phyloP scores from a whole-genome alignment of 2,113 vertebrate species.

The Lota lota region DNA sequence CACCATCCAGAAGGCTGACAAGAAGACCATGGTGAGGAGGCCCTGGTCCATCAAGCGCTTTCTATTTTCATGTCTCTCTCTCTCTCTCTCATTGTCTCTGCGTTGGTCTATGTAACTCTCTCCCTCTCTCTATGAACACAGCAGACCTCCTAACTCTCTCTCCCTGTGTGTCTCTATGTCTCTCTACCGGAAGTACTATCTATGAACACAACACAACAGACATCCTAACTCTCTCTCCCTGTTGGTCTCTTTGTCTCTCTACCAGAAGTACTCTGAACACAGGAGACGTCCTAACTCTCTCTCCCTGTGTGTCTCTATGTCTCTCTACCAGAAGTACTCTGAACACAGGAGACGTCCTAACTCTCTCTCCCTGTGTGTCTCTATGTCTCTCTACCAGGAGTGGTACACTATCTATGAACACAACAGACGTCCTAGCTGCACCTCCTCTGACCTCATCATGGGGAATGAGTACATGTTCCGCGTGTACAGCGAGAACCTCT shows the following conservation, averaged over 20 bases:
- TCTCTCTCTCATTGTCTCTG: background rate
- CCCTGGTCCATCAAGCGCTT: background rate
- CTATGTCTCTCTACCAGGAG: slow-evolving; percentile 64
- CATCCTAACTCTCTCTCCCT: background rate
- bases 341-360: too few species aligned
- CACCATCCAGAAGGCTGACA: slow-evolving; percentile 87
- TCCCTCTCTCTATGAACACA: slow-evolving; percentile 43
- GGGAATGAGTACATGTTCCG: slow-evolving; percentile 89
- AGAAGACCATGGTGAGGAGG: slow-evolving; percentile 83
- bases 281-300: slow-evolving; percentile 73
- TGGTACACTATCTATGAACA: slow-evolving; percentile 88
- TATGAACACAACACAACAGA: too few species aligned
- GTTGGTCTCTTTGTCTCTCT: too few species aligned
- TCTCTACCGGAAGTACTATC: too few species aligned
- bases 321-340: too few species aligned
- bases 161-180: too few species aligned
- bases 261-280: slow-evolving; percentile 85
- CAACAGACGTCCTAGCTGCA: slow-evolving; percentile 79
- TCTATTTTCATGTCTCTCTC: background rate
- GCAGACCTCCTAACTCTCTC: slow-evolving; percentile 69
- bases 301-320: too few species aligned
- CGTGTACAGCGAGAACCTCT: slow-evolving; percentile 83
- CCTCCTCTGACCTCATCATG: slow-evolving; percentile 83
- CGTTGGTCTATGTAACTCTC: background rate
- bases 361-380: background rate